phyloP scores from a whole-genome alignment of 2,888 invertebrate species.

The Trissolcus brochymenae region DNA sequence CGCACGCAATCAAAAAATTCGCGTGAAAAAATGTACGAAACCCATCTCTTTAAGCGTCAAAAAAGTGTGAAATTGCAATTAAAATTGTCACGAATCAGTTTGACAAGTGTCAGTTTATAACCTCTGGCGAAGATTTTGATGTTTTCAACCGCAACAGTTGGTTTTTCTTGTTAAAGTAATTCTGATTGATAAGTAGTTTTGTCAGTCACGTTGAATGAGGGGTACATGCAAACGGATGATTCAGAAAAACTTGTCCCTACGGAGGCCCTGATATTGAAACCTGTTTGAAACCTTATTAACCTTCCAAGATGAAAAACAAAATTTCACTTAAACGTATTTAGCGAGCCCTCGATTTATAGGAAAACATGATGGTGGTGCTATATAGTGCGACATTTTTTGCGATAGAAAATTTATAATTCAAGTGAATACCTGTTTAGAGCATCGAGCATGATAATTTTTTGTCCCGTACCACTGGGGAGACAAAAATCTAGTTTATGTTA shows the following conservation, averaged over 20 bases:
- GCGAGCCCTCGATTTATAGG: too few species aligned
- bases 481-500: too few species aligned
- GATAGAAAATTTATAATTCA: too few species aligned
- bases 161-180: not conserved
- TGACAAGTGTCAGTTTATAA: conserved; percentile 5
- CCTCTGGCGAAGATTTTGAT: not conserved
- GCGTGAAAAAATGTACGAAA: not conserved
- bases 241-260: conserved; percentile 1
- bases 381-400: too few species aligned
- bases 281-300: not conserved
- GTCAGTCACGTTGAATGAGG: conserved; percentile 2
- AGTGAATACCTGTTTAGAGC: too few species aligned
- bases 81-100: not conserved
- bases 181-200: conserved; percentile 2
- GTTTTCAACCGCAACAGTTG: conserved; percentile 1
- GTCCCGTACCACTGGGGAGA: too few species aligned
- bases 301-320: too few species aligned
- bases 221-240: not conserved
- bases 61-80: conserved; percentile 3
- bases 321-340: too few species aligned
- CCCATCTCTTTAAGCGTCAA: not conserved
- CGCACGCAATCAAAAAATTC: too few species aligned
- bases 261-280: not conserved
- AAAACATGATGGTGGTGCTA: too few species aligned
- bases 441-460: too few species aligned